A percentile compares a stretch with the other conserved stretches of the same genome.
Evolutionary conservation across 2,888 invertebrate genomes (phyloP).

Genomic region (Phaonia tiefii): DNA sequence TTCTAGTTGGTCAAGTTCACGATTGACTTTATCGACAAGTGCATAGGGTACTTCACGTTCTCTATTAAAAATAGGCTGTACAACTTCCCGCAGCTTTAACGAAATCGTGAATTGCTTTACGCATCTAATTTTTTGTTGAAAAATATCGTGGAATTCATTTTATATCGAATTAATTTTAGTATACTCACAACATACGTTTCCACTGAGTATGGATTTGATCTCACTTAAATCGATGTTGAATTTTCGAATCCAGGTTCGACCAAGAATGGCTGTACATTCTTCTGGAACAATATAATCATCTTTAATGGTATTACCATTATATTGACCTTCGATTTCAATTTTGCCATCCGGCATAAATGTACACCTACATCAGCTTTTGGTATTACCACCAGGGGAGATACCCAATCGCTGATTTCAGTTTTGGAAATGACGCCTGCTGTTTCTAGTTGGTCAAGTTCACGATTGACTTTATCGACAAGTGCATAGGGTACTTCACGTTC

Average conservation of each 20-base stretch:
- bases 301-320: conserved; percentile 26
- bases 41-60: conserved; percentile 49
- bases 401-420: conserved; percentile 39
- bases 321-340: conserved; percentile 37
- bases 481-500: conserved; percentile 49
- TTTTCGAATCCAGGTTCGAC: conserved; percentile 46
- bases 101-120: conserved; percentile 23
- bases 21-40: conserved; percentile 41
- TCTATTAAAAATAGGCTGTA: conserved; percentile 38
- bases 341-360: conserved; percentile 54
- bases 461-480: conserved; percentile 41
- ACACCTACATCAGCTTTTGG: conserved; percentile 51
- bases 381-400: conserved; percentile 36
- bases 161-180: neutral
- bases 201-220: conserved; percentile 4
- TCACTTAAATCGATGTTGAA: conserved; percentile 35
- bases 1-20: conserved; percentile 44
- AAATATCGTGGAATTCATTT: conserved; percentile 27
- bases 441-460: conserved; percentile 44
- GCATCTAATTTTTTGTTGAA: conserved; percentile 49
- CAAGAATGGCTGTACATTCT: conserved; percentile 44
- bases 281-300: conserved; percentile 55
- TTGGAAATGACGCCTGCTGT: conserved; percentile 25
- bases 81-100: conserved; percentile 40
- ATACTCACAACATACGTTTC: neutral